Evolutionary conservation across 2,797 vertebrate genomes (phyloP).

Genomic region (Sebastes matsubarae): DNA sequence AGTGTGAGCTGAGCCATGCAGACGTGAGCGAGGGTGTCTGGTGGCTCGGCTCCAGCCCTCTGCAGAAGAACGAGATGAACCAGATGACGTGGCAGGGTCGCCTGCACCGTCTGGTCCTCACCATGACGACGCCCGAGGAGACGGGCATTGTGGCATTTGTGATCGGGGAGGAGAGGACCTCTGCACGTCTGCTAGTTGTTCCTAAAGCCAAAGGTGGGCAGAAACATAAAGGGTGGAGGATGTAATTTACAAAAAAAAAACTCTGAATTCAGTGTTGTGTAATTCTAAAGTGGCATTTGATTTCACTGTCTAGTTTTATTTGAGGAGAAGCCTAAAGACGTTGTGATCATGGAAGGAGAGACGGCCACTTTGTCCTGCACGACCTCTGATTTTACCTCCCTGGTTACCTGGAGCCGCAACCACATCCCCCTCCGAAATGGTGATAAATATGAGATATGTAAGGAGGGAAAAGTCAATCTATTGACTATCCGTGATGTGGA

Average conservation of each 20-base stretch:
- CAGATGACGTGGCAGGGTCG: constrained; percentile 82
- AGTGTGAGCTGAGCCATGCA: constrained; percentile 88
- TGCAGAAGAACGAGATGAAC: constrained; percentile 93
- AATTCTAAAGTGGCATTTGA: neutral
- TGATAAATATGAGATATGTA: constrained; percentile 77
- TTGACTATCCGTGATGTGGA: constrained; percentile 77
- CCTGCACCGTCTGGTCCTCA: constrained; percentile 83
- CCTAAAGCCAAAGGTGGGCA: constrained; percentile 81
- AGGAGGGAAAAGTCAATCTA: constrained; percentile 78
- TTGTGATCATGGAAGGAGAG: constrained; percentile 73
- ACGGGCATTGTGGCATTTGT: constrained; percentile 86
- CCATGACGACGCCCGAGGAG: constrained; percentile 81
- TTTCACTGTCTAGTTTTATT: constrained; percentile 74
- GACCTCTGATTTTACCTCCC: constrained; percentile 71
- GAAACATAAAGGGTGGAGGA: neutral
- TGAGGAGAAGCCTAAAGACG: constrained; percentile 76
- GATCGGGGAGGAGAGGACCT: constrained; percentile 81
- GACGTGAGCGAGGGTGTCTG: constrained; percentile 87
- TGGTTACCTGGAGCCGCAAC: constrained; percentile 78
- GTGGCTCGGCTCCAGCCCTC: constrained; percentile 92
- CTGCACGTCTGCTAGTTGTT: constrained; percentile 83
- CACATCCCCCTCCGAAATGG: constrained; percentile 68
- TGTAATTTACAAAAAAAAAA: neutral
- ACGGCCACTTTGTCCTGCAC: constrained; percentile 76
- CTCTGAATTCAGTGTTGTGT: neutral